Base-by-base conservation (phyloP, 2,888 invertebrate species). In the Thereva unica region DNA sequence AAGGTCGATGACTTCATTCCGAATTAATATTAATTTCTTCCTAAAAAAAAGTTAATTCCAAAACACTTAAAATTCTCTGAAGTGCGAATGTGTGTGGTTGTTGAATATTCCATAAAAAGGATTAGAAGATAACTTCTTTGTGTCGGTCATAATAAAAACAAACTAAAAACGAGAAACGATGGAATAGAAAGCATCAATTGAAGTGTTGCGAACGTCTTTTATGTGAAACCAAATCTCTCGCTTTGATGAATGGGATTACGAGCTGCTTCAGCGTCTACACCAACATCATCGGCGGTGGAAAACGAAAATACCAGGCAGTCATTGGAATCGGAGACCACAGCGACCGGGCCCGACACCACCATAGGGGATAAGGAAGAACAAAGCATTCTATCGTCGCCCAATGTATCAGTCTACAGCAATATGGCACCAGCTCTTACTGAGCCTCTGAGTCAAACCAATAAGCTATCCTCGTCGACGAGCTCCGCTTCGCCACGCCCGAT, bases 351-450 rank as follows among this genome's bases (percentile, higher is more conserved):
- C 23, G 47, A 38, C 45, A 59, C 45, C 38, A 45, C 23, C 23
- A 5, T 47, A 12, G 12, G 23, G 12, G 5, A 47, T 35, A 10
- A 10, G 8, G 4, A 7, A 34, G 35, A 64, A n/a, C 7, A n/a
- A 44, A 53, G 10, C 10, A 9, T n/a, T 52, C 34, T 64, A 64
- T 4, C 42, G 53, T n/a, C 42, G 10, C 45, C 72, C 70, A 69
- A 73, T 73, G 74, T 73, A 73, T 72, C 73, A 72, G 70, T 69
- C 63, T 42, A 56, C 52, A 69, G 70, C 74, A 76, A 69, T 87
- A 94, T 95, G 94, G 94, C 94, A 87, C 94, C 94, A 85, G 94
- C 94, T 85, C 88, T 93, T 83, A 91, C 93, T 80, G 91, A 92
- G 85, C 86, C 85, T 74, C 78, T 81, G 74, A 84, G 83, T 78